Percentiles rank a stretch among this genome's conserved stretches.
Conservation (phyloP, 2,888 invertebrate species). For the Cerceris rybyensis region DNA sequence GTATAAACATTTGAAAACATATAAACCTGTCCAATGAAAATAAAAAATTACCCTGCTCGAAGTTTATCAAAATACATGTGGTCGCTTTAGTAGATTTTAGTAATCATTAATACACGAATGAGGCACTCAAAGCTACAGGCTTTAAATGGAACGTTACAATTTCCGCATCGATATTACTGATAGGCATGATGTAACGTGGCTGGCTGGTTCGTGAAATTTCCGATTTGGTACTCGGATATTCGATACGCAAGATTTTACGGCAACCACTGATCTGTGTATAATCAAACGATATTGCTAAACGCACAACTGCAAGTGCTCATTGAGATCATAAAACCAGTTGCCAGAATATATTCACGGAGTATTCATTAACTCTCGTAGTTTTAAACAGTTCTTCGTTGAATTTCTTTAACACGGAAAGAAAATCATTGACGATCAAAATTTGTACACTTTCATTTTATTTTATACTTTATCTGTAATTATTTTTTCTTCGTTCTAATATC, state of each 20-base stretch:
- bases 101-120: too few species aligned
- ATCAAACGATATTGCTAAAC: constrained; percentile 8
- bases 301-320: constrained; percentile 2
- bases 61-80: too few species aligned
- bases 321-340: not conserved
- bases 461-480: too few species aligned
- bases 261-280: constrained; percentile 10
- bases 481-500: too few species aligned
- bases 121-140: too few species aligned
- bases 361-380: not conserved
- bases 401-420: too few species aligned
- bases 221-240: constrained; percentile 25
- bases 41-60: too few species aligned
- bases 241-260: constrained; percentile 21
- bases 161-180: constrained; percentile 30
- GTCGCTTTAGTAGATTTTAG: too few species aligned
- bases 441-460: too few species aligned
- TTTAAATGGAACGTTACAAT: constrained; percentile 6
- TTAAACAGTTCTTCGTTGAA: not conserved
- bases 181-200: constrained; percentile 19
- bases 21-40: too few species aligned
- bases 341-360: not conserved
- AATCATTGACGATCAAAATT: too few species aligned
- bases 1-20: too few species aligned
- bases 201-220: constrained; percentile 23